Percentiles rank a stretch among this genome's conserved stretches.
These are phyloP conservation scores for Megalurothrips usitatus DNA, from an alignment of 2,888 invertebrate species.

Conservation along the genomic window DNA sequence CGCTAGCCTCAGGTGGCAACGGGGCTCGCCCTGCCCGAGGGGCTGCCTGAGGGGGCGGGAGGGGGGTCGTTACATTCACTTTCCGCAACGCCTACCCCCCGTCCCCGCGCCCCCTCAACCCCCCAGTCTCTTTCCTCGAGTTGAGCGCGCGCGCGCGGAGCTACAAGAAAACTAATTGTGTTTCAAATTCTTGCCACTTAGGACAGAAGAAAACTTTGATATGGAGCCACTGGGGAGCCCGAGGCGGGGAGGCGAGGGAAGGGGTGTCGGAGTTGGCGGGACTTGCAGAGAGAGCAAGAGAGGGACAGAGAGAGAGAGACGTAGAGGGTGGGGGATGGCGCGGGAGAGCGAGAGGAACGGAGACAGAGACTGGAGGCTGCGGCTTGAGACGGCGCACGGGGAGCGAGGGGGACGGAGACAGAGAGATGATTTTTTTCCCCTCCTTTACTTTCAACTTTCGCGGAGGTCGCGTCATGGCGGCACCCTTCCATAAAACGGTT, in stretches of 20 bases:
- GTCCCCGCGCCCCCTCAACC: not conserved
- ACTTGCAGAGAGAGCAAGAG: too few species aligned
- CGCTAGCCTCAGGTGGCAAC: not conserved
- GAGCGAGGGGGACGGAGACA: not conserved
- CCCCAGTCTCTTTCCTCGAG: not conserved
- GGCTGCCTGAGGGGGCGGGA: not conserved
- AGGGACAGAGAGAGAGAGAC: too few species aligned
- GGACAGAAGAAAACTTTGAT: slow-evolving; percentile 25
- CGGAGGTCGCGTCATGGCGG: not conserved
- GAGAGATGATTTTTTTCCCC: not conserved
- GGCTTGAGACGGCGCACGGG: not conserved
- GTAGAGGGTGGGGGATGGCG: too few species aligned
- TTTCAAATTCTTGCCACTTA: slow-evolving; percentile 26
- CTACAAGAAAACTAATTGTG: slow-evolving; percentile 26
- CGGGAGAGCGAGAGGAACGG: too few species aligned
- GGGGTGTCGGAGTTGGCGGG: not conserved
- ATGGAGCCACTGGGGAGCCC: slow-evolving; percentile 22
- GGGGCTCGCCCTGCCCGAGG: not conserved
- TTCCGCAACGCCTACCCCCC: not conserved
- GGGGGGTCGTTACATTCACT: slow-evolving; percentile 8
- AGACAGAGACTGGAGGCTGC: not conserved
- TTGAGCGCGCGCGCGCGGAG: not conserved
- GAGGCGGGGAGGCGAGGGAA: not conserved
- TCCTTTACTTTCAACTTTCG: not conserved
- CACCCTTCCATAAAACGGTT: not conserved